Base-by-base conservation (phyloP, 2,797 vertebrate species). In the Schizothorax lantsangensis region DNA sequence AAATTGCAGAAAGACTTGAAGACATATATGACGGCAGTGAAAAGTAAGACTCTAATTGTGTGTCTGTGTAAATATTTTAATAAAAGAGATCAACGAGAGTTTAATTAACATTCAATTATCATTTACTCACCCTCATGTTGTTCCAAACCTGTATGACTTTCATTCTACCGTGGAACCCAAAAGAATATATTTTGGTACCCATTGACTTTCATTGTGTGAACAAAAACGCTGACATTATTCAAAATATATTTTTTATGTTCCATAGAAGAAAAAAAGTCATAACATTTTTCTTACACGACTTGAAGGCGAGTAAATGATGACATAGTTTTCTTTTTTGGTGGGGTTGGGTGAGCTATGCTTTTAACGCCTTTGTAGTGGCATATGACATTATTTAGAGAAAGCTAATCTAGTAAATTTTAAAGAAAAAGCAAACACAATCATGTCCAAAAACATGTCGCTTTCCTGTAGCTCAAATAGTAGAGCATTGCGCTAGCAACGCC, bases 1-100 rank as follows among this genome's bases (percentile, higher is more conserved):
- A 97, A 97, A 89, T 93, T 99, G 89, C 98, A 99, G 93, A 98
- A 95, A 87, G 98, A 99, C 91, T 93, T 99, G 72, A 95, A 96
- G 71, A 94, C 96, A 19, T 99, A 99, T 89, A 71, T 98, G 93
- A 64, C 92, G 3, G 96, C 98, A 0, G 96, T 99, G 23, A 99
- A 99, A 95, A 96, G 98, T 99, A 93, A 91, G 94, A 49, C 47
- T 71, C 66, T 71, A 5, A n/a, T 19, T 45, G 19, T 59, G 2
- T 84, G 49, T 69, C 3, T 45, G 66, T 85, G 30, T 81, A 26
- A 75, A 17, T 86, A 43, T 75, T 3, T 75, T 2, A 43, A 23
- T 83, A 2, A 77, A 38, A 54, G 19, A 36, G 6, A 54, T 23
- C 30, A 54, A 6, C 2, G 6, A 14, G 21, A 8, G 1, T n/a